Evolutionary conservation across 2,113 vertebrate species (phyloP).

Genomic region (Ammodytes dubius): DNA sequence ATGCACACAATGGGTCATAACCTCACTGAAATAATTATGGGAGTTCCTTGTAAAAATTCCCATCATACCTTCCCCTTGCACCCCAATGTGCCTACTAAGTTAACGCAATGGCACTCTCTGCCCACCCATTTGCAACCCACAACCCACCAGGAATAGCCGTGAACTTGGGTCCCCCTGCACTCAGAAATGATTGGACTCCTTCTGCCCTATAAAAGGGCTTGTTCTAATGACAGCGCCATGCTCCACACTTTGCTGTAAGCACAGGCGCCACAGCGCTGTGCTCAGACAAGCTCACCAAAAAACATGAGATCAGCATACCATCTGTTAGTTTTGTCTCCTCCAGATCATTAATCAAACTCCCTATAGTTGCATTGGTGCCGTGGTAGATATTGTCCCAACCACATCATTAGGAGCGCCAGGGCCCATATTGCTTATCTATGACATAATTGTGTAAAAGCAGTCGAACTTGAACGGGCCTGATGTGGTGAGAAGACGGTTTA

Average conservation of each 20-base stretch:
- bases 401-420: slow-evolving; percentile 58
- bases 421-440: slow-evolving; percentile 59
- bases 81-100: neutral
- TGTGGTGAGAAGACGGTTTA: slow-evolving; percentile 35
- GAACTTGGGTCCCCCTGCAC: slow-evolving; percentile 58
- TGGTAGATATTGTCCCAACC: slow-evolving; percentile 64
- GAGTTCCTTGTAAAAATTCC: slow-evolving; percentile 34
- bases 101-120: slow-evolving; percentile 1
- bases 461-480: slow-evolving; percentile 51
- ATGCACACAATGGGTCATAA: slow-evolving; percentile 38
- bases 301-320: slow-evolving; percentile 74
- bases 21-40: slow-evolving; percentile 67
- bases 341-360: slow-evolving; percentile 81
- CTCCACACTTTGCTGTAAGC: slow-evolving; percentile 47
- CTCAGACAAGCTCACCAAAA: slow-evolving; percentile 63
- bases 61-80: slow-evolving; percentile 54
- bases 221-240: slow-evolving; percentile 69
- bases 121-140: slow-evolving; percentile 60
- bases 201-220: slow-evolving; percentile 56
- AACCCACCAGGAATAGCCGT: slow-evolving; percentile 42
- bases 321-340: slow-evolving; percentile 72
- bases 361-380: slow-evolving; percentile 61
- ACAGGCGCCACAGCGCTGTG: slow-evolving; percentile 61
- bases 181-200: slow-evolving; percentile 53
- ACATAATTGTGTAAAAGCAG: slow-evolving; percentile 67